A percentile compares a stretch with the other conserved stretches of the same genome.
phyloP scores from a whole-genome alignment of 2,113 vertebrate species.

The Bos taurus region ARS-UCD2.0 NC_037331.1:60971501-60972000 shows the following conservation, averaged over 20 bases:
- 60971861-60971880: neutral
- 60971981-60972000: neutral
- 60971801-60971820: neutral
- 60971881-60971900: neutral
- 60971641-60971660: neutral
- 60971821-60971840: neutral
- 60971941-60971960: fast-evolving
- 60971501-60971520: neutral
- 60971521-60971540: neutral
- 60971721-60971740: neutral
- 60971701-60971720: no score
- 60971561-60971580: neutral
- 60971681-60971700: neutral
- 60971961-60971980: fast-evolving
- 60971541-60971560: neutral
- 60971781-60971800: no score
- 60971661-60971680: neutral
- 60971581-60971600: neutral
- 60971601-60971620: neutral
- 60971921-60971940: no score
- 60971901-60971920: neutral
- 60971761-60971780: fast-evolving
- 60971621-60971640: neutral
- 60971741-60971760: fast-evolving
- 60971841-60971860: fast-evolving